phyloP scores from a whole-genome alignment of 1,140 invertebrate genomes.

The Tetramorium alpestre region DNA sequence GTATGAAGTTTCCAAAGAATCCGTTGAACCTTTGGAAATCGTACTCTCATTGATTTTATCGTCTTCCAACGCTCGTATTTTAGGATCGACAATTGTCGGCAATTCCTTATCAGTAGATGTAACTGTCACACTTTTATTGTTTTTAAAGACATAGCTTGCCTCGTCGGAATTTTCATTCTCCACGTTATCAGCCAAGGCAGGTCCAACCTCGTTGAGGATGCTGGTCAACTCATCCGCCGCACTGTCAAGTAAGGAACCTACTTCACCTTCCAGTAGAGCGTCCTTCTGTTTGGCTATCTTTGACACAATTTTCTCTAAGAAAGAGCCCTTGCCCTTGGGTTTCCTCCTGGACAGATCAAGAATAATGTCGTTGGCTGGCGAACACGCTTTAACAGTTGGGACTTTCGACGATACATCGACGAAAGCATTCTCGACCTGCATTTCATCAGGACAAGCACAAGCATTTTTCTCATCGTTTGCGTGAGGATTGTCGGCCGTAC shows the following conservation, averaged over 20 bases:
- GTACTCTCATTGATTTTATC: not conserved
- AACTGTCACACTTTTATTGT: not conserved
- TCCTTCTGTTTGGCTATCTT: slow-evolving; percentile 85
- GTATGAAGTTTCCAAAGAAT: not conserved
- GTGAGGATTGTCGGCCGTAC: not conserved
- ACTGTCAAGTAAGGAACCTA: slow-evolving; percentile 74
- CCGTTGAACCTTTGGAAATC: not conserved
- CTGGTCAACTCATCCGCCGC: slow-evolving; percentile 77
- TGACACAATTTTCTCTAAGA: slow-evolving; percentile 83
- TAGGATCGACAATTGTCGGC: not conserved
- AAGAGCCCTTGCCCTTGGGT: slow-evolving; percentile 80
- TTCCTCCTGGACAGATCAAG: slow-evolving; percentile 82
- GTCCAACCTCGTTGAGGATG: slow-evolving; percentile 76
- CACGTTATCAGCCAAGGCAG: slow-evolving; percentile 5
- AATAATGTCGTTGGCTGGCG: slow-evolving; percentile 81
- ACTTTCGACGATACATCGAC: not conserved
- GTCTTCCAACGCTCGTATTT: not conserved
- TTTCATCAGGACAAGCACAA: not conserved
- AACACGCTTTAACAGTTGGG: not conserved
- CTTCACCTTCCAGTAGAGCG: slow-evolving; percentile 78
- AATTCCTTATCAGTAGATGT: not conserved
- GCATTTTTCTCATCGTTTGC: not conserved
- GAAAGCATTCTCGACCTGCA: not conserved
- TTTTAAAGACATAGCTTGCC: not conserved
- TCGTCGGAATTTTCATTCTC: not conserved